phyloP scores from a whole-genome alignment of 2,113 vertebrate species.

The Chlorodrepanis virens region DNA sequence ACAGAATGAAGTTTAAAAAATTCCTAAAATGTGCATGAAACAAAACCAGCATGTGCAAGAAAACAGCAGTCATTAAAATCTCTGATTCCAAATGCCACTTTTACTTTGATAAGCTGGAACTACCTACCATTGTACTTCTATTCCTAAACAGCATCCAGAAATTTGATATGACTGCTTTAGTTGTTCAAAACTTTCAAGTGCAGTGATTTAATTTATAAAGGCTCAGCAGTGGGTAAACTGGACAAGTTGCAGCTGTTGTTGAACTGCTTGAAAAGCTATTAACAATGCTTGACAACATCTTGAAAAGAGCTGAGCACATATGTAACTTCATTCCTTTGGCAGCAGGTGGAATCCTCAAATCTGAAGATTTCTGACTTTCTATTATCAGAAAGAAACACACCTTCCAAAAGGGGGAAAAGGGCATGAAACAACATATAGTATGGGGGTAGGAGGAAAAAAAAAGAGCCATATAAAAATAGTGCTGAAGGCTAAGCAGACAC shows the following conservation, averaged over 20 bases:
- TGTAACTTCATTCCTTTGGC: not conserved
- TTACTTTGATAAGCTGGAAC: not conserved
- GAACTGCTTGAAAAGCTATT: not conserved
- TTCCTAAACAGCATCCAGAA: not conserved
- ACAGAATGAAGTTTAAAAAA: not conserved
- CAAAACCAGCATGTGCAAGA: not conserved
- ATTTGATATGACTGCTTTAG: not conserved
- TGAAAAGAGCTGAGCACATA: not conserved
- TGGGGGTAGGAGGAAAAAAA: not conserved
- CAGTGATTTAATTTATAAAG: not conserved
- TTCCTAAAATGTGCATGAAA: not conserved
- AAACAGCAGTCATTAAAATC: not conserved
- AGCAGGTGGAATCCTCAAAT: not conserved
- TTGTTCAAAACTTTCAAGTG: not conserved
- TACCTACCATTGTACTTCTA: not conserved
- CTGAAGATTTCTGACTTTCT: not conserved
- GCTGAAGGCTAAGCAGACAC: not conserved
- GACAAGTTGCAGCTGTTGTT: not conserved
- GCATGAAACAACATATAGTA: not conserved
- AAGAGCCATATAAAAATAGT: not conserved
- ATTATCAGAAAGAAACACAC: not conserved
- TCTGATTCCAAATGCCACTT: not conserved
- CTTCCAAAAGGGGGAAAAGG: not conserved
- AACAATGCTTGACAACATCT: not conserved
- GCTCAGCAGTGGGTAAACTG: not conserved